Percentiles rank a stretch among this genome's conserved stretches.
phyloP scores from a whole-genome alignment of 1,140 invertebrate genomes.

The Thalassaphorura encarpata region DNA sequence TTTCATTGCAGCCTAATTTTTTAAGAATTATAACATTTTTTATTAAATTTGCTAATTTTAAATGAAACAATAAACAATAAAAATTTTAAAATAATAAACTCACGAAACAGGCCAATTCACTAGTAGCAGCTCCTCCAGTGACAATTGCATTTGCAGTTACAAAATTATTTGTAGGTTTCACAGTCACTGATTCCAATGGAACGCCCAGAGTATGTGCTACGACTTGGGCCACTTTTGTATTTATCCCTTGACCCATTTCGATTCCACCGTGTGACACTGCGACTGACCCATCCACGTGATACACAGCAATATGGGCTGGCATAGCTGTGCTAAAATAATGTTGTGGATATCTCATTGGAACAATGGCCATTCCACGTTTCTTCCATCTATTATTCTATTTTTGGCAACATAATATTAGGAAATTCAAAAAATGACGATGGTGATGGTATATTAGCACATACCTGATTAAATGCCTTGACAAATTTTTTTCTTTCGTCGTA shows the following conservation, averaged over 20 bases:
- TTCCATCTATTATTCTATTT: slow-evolving; percentile 59
- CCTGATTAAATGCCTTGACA: slow-evolving; percentile 16
- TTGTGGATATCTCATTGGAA: slow-evolving; percentile 55
- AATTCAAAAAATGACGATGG: not conserved
- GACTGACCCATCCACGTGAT: slow-evolving; percentile 51
- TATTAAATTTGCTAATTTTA: not conserved
- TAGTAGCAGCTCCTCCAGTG: slow-evolving; percentile 61
- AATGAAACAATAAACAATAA: not conserved
- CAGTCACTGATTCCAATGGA: slow-evolving; percentile 52
- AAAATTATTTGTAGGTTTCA: slow-evolving; percentile 54
- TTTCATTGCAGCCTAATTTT: slow-evolving; percentile 50
- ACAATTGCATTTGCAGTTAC: slow-evolving; percentile 51
- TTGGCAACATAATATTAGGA: slow-evolving; percentile 35
- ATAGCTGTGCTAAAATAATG: slow-evolving; percentile 39
- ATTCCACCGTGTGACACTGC: slow-evolving; percentile 63
- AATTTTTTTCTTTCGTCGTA: slow-evolving; percentile 11
- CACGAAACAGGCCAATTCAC: slow-evolving; percentile 51
- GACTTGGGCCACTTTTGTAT: slow-evolving; percentile 57
- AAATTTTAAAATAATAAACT: slow-evolving; percentile 38
- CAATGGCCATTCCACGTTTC: slow-evolving; percentile 57
- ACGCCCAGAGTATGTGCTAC: slow-evolving; percentile 61
- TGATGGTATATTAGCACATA: not conserved
- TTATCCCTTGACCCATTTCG: slow-evolving; percentile 74
- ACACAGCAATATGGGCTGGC: slow-evolving; percentile 46
- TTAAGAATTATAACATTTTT: slow-evolving; percentile 12